Evolutionary conservation across 2,888 invertebrate genomes (phyloP).

Genomic region (Sphaerophoria taeniata): DNA sequence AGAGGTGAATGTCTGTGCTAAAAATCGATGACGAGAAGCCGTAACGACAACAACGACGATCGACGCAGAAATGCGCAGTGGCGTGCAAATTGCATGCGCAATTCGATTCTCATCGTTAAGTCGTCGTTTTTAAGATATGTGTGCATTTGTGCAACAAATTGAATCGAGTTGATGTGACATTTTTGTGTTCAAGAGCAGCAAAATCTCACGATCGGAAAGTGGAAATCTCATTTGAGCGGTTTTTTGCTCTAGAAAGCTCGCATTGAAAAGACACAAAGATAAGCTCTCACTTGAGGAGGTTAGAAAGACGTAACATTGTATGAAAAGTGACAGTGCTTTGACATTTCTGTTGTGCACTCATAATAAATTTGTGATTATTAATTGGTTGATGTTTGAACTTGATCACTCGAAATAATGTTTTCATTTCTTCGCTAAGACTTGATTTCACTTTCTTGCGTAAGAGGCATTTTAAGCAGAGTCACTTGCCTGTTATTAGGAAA

Average conservation of each 20-base stretch:
- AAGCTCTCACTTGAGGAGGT: too few species aligned
- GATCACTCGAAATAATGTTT: conserved; percentile 12
- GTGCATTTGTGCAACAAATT: neutral
- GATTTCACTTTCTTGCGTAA: too few species aligned
- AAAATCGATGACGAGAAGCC: neutral
- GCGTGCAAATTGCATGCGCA: conserved; percentile 32
- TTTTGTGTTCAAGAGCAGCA: conserved; percentile 27
- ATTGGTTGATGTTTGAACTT: conserved; percentile 60
- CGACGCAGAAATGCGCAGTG: conserved; percentile 27
- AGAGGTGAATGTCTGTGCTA: conserved; percentile 36
- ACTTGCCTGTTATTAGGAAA: too few species aligned
- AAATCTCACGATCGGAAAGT: conserved; percentile 23
- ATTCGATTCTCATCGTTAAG: conserved; percentile 44
- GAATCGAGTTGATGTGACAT: conserved; percentile 17
- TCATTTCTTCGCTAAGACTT: too few species aligned
- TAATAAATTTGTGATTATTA: conserved; percentile 44
- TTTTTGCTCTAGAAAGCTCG: too few species aligned
- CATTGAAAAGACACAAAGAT: too few species aligned
- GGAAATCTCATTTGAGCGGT: too few species aligned
- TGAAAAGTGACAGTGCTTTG: conserved; percentile 49
- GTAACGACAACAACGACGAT: neutral
- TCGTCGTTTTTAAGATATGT: neutral
- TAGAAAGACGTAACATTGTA: neutral
- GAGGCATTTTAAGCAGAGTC: too few species aligned
- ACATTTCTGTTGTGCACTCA: conserved; percentile 35